Evolutionary conservation across 2,888 invertebrate species (phyloP), one percentile per base, ranked within the genome.

Genomic region (Frankliniella intonsa): DNA sequence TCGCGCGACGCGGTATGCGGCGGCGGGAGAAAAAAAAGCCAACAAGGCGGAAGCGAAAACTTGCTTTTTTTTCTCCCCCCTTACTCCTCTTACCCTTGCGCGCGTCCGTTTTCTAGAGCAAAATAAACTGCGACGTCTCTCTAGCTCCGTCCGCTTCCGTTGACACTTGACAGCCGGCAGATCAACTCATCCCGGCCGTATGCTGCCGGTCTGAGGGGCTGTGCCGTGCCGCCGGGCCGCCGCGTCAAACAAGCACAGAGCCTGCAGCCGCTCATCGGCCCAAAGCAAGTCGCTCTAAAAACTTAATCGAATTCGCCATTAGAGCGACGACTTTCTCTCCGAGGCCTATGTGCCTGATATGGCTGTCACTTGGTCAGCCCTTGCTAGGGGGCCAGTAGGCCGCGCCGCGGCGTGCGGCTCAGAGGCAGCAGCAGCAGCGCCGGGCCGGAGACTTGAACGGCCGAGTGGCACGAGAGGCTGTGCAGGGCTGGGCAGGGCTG

Each of bases 331-430:
- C 69, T 76, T 76, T 76, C 69, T 76, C 69, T 22, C 62, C 17
- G 55, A 62, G 62, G 62, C 69, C 22, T 76, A 76, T 76, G 69
- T 76, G 69, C 69, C 69, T 76, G 69, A 76, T 76, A 76, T 76
- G 69, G 69, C 69, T 76, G 69, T 76, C 69, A 76, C 69, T n/a
- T 62, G 62, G 62, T 62, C 62, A 62, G 62, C 62, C 7, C 62
- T 11, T 22, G 69, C 69, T 25, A 76, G 69, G 69, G 69, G 69
- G 69, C 69, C 69, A 76, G 69, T 76, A 76, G 69, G 69, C 69
- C 69, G 69, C 69, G 69, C 69, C 22, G 22, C 69, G 11, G 19
- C 69, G 69, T 38, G 38, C 22, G 69, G 55, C 55, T 55, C 55
- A 55, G 3, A 55, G 55, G 17, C 55, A 1, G 55, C 14, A n/a